Percentiles rank a stretch among this genome's conserved stretches.
Conservation (phyloP, 2,797 vertebrate genomes). For the Gymnocypris eckloni region DNA sequence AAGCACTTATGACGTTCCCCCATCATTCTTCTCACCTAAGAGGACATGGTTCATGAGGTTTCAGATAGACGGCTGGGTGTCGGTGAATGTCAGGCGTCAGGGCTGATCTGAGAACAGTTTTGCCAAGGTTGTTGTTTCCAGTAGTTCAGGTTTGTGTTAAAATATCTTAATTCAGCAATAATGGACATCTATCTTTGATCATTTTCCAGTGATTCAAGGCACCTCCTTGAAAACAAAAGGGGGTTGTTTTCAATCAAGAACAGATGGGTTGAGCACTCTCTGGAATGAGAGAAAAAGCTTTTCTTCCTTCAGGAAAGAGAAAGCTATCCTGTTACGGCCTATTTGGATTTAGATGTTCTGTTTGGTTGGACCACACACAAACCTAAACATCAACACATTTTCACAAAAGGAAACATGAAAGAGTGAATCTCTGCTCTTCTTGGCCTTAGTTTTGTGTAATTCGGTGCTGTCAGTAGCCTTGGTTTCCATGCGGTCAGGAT, state of each 20-base stretch:
- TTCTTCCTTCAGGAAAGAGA: conserved; percentile 29
- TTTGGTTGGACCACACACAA: conserved; percentile 49
- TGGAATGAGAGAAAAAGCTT: conserved; percentile 35
- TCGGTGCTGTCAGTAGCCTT: conserved; percentile 6
- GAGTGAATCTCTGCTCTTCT: conserved; percentile 22
- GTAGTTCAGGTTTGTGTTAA: background rate
- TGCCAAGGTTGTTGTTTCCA: background rate
- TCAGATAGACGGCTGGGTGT: conserved; percentile 8
- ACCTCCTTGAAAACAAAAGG: conserved; percentile 44
- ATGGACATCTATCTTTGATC: conserved; percentile 43
- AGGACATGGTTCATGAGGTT: conserved; percentile 9
- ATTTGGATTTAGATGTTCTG: conserved; percentile 41
- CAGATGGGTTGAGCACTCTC: conserved; percentile 40
- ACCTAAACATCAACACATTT: conserved; percentile 37
- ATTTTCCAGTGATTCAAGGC: conserved; percentile 31
- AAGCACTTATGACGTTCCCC: conserved; percentile 27
- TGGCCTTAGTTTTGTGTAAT: background rate
- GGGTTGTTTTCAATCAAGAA: conserved; percentile 51
- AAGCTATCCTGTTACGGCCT: conserved; percentile 46
- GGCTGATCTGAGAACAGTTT: conserved; percentile 34
- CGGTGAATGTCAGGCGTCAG: background rate
- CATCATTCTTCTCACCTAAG: conserved; percentile 33
- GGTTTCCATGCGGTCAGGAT: conserved; percentile 51
- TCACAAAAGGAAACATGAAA: conserved; percentile 8
- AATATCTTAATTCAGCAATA: conserved; percentile 29